Evolutionary conservation across 2,888 invertebrate genomes (phyloP), one percentile per base, ranked within the genome.

Genomic region (Strigamia crassipes): DNA sequence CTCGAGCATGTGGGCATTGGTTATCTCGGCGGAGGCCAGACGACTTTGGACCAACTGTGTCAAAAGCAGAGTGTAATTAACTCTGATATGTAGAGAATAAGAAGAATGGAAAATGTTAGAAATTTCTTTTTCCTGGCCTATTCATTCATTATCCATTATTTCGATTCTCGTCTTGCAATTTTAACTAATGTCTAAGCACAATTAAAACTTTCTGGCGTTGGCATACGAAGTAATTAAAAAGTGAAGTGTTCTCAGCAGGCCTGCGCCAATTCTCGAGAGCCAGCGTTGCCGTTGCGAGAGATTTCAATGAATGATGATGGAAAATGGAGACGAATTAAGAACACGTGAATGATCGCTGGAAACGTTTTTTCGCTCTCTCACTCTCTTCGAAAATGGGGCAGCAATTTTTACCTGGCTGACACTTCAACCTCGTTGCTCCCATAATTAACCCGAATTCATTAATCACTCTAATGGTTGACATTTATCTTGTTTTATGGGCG

Each of bases 391-490:
- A 56, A 18, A 56, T 56, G 56, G n/a, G 56, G 56, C n/a, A 56
- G n/a, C 56, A 56, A 56, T 56, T 56, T 56, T 56, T 56, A 79
- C 79, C 79, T 79, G 79, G 41, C 42, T 79, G 23, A 79, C 42
- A 79, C 42, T 79, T 79, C 42, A 23, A 41, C 42, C 79, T 41
- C 42, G 42, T 27, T 79, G 46, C 38, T 27, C 46, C 80, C 56
- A 31, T 80, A 80, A 80, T 80, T 80, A 80, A 80, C 80, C 56
- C 51, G 51, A 80, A 56, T 56, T 80, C 80, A 80, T 80, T 80
- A 80, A 80, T 80, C 80, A 80, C 38, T 56, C 56, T 56, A 56
- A 56, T 56, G 56, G 56, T 56, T 56, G 56, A 56, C 56, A 56
- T 56, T 56, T 56, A 56, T 56, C 56, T 56, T 56, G 56, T 56